These are phyloP conservation scores for Lasiurus borealis DNA, from an alignment of 2,113 vertebrate genomes.

Conservation along the genomic window DNA sequence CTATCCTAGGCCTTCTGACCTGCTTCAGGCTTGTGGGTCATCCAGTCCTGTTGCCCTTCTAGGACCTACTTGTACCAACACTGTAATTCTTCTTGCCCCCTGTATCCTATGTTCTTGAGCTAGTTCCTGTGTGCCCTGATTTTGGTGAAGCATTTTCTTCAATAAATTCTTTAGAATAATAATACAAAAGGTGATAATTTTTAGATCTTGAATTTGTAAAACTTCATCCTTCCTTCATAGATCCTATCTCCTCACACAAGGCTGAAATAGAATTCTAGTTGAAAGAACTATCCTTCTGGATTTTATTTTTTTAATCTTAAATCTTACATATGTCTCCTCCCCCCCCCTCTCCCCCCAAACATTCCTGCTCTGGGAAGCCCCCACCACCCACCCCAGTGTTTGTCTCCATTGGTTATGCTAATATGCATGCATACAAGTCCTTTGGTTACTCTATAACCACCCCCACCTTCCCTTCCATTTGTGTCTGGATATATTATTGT, in stretches of 20 bases:
- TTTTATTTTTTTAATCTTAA: not conserved
- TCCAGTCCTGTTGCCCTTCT: too few species aligned
- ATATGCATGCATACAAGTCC: too few species aligned
- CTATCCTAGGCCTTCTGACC: not conserved
- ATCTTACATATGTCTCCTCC: too few species aligned
- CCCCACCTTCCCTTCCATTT: too few species aligned
- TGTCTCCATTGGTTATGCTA: too few species aligned
- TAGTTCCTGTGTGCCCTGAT: not conserved
- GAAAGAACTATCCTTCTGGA: not conserved
- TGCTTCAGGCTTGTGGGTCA: too few species aligned
- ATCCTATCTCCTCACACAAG: not conserved
- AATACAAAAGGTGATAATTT: not conserved
- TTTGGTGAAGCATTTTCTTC: not conserved
- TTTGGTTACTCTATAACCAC: too few species aligned
- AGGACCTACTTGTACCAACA: not conserved
- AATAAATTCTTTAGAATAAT: not conserved
- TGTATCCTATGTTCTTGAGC: not conserved
- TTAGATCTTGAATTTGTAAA: not conserved
- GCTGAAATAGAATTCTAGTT: not conserved
- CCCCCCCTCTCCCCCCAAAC: rapidly evolving
- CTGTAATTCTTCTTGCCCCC: not conserved
- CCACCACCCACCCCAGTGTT: too few species aligned
- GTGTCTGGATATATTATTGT: too few species aligned
- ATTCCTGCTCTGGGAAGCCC: too few species aligned
- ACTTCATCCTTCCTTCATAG: not conserved